phyloP scores from a whole-genome alignment of 1,140 invertebrate genomes.

The Penaeus chinensis region DNA sequence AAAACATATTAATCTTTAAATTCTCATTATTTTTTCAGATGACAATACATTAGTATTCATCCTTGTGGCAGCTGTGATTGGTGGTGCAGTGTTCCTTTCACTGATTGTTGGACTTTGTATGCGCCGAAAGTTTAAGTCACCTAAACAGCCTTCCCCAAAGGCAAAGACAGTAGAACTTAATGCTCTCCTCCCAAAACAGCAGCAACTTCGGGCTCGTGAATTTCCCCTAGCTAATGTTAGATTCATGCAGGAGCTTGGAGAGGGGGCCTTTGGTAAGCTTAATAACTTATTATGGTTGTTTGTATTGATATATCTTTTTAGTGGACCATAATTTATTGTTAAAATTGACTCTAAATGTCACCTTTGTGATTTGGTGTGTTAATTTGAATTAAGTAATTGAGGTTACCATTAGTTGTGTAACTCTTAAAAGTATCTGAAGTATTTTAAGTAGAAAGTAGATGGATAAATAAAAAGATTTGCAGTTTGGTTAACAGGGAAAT shows the following conservation, averaged over 20 bases:
- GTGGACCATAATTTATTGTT: background rate
- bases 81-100: conserved; percentile 66
- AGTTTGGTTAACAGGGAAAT: too few species aligned
- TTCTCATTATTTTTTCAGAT: conserved; percentile 26
- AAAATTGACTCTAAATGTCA: too few species aligned
- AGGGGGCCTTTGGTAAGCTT: conserved; percentile 90
- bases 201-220: conserved; percentile 67
- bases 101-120: conserved; percentile 65
- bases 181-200: conserved; percentile 75
- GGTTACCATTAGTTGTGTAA: too few species aligned
- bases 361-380: too few species aligned
- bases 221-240: conserved; percentile 82
- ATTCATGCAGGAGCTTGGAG: conserved; percentile 93
- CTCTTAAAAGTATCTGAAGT: too few species aligned
- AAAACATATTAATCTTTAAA: too few species aligned
- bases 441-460: too few species aligned
- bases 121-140: conserved; percentile 51
- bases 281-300: background rate
- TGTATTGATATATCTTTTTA: background rate
- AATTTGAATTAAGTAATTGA: too few species aligned
- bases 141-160: conserved; percentile 54
- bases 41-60: conserved; percentile 62
- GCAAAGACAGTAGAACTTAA: conserved; percentile 79
- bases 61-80: conserved; percentile 75
- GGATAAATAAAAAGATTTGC: too few species aligned